These are phyloP conservation scores for Salpingus planirostris DNA, from an alignment of 2,888 invertebrate species.

Conservation along the genomic window DNA sequence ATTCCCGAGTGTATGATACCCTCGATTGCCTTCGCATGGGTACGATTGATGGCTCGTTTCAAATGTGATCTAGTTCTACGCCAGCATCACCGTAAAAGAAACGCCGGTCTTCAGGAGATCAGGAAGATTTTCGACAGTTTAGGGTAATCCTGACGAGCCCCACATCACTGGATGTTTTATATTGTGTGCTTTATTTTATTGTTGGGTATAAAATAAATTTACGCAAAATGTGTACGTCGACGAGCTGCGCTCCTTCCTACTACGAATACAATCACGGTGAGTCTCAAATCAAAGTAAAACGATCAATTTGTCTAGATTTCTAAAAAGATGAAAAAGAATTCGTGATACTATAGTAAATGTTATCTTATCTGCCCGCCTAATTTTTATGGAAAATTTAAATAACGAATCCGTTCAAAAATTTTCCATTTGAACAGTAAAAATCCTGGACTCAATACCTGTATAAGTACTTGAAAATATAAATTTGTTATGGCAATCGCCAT, in stretches of 20 bases:
- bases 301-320: background rate
- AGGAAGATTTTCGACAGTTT: slow-evolving; percentile 11
- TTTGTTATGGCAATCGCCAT: no score
- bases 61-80: slow-evolving; percentile 2
- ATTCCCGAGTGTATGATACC: no score
- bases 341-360: slow-evolving; percentile 1
- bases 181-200: slow-evolving; percentile 7
- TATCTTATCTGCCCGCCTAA: no score
- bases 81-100: background rate
- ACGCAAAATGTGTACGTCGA: slow-evolving; percentile 15
- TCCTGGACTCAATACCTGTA: no score
- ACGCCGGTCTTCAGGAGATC: background rate
- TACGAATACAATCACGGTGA: slow-evolving; percentile 19
- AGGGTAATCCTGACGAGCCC: slow-evolving; percentile 5
- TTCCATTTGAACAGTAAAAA: no score
- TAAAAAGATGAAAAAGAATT: no score
- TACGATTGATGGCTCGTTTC: slow-evolving; percentile 8
- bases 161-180: no score
- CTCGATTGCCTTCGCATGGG: slow-evolving; percentile 4
- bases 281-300: slow-evolving; percentile 6
- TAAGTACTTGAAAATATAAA: no score
- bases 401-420: no score
- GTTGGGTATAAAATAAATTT: background rate
- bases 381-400: no score
- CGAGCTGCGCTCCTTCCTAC: slow-evolving; percentile 16